Base-by-base conservation (phyloP, 2,888 invertebrate species). In the Frankliniella fusca region DNA sequence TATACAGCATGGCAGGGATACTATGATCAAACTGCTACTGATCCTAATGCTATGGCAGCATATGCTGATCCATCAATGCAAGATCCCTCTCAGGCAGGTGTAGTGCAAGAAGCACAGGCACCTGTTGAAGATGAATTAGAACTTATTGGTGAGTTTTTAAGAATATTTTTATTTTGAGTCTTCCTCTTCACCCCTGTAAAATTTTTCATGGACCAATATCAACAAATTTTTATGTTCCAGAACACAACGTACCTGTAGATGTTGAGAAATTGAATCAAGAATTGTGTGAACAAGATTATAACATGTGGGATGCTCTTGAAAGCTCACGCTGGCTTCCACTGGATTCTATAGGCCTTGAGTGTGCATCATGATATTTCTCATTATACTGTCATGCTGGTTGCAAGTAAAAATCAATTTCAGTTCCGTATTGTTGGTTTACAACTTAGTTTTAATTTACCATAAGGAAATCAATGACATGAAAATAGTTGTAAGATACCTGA, bases 301-400 rank as follows among this genome's bases (percentile, higher is more conserved):
- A 93, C 81, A 88, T 95, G 48, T 96, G 95, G 93, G 95, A 95
- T 88, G 93, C 93, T 23, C 87, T 96, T 80, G 95, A 95, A 87
- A 91, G 93, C 83, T 95, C 95, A 0, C 94, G 95, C 86, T 96
- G 95, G 95, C 90, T 94, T 86, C 94, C 94, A 0, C 92, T 93
- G 84, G 95, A 95, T 84, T n/a, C 23, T 23, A 10, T 70, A 23
- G 70, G 70, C 5, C 11, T 70, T 7, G 70, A 70, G 70, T 70
- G 70, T 23, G 70, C 70, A 11, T 70, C 70, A 9, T 70, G 38
- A 38, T 38, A 2, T 38, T 38, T 38, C 54, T 54, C 38, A 38
- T 5, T 38, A 38, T 38, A 3, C 38, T 38, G 38, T 5, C 38
- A 38, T 2, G 38, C 38, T 38, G 38, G 38, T 5, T 38, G 38